phyloP scores from a whole-genome alignment of 1,140 invertebrate species.

The Drosophila leontia region DNA sequence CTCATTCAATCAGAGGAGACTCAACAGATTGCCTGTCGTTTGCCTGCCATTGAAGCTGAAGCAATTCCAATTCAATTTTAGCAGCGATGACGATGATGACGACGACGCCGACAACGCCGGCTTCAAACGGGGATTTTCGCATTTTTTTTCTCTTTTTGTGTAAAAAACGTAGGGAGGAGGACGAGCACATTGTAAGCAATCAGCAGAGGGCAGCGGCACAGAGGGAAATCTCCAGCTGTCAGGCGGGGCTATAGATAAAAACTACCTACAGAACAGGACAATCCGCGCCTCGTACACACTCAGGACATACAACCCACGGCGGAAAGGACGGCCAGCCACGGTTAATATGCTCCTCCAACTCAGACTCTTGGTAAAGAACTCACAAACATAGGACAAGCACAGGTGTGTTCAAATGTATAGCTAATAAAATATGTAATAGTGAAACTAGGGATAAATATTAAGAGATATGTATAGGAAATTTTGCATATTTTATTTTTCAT shows the following conservation, averaged over 20 bases:
- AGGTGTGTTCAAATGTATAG: not conserved
- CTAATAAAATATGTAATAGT: no score
- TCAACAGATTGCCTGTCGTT: constrained; percentile 82
- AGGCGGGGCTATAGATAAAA: constrained; percentile 61
- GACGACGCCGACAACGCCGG: constrained; percentile 44
- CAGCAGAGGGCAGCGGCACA: constrained; percentile 23
- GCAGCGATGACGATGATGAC: constrained; percentile 52
- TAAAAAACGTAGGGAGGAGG: constrained; percentile 39
- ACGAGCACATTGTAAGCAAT: constrained; percentile 66
- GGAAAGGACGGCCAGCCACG: constrained; percentile 22
- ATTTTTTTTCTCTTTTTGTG: constrained; percentile 66
- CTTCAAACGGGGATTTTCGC: constrained; percentile 66
- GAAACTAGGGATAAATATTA: not conserved
- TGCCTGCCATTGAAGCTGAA: constrained; percentile 77
- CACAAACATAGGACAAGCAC: constrained; percentile 8
- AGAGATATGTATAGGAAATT: not conserved
- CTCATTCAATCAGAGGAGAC: constrained; percentile 72
- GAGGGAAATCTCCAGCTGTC: constrained; percentile 65
- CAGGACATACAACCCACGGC: constrained; percentile 16
- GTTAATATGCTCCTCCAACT: constrained; percentile 61
- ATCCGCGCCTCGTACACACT: constrained; percentile 7
- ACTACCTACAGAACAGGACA: constrained; percentile 56
- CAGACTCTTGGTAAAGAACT: constrained; percentile 8
- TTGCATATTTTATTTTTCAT: no score
- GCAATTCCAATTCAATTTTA: constrained; percentile 82